Conservation (phyloP, 2,888 invertebrate species). For the Eustalomyia histrio region DNA sequence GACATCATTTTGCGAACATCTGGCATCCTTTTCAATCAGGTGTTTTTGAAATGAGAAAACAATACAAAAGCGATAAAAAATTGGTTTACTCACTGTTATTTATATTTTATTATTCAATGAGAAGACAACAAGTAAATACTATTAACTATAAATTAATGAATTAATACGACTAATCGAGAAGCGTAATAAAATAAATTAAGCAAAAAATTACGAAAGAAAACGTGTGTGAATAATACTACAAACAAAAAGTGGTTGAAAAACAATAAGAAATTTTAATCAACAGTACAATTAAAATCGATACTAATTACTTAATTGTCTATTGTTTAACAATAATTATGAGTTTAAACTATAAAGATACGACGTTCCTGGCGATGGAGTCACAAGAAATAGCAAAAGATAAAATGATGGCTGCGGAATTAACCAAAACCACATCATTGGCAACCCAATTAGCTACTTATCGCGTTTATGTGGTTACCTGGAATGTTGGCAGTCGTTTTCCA, state of each 20-base stretch:
- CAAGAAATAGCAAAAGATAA: conserved; percentile 16
- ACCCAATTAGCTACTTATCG: conserved; percentile 79
- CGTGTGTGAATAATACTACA: neutral
- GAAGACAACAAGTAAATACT: neutral
- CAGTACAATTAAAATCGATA: conserved; percentile 4
- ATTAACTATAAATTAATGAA: conserved; percentile 9
- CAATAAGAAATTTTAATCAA: neutral
- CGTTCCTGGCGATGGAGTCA: neutral
- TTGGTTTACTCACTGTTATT: conserved; percentile 35
- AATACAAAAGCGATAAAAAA: neutral
- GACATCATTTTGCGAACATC: neutral
- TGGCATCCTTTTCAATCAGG: neutral
- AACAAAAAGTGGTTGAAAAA: neutral
- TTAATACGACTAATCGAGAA: neutral
- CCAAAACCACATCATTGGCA: conserved; percentile 2
- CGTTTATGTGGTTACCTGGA: conserved; percentile 92
- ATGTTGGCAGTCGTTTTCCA: conserved; percentile 90
- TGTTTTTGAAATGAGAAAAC: neutral
- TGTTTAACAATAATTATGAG: conserved; percentile 28
- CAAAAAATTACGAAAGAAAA: conserved; percentile 21
- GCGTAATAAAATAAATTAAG: conserved; percentile 2
- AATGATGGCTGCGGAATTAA: neutral
- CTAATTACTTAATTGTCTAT: neutral
- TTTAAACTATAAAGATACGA: conserved; percentile 20
- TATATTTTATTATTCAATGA: conserved; percentile 28